A percentile compares a stretch with the other conserved stretches of the same genome.
phyloP scores from a whole-genome alignment of 2,113 vertebrate genomes.

The Pituophis catenifer region DNA sequence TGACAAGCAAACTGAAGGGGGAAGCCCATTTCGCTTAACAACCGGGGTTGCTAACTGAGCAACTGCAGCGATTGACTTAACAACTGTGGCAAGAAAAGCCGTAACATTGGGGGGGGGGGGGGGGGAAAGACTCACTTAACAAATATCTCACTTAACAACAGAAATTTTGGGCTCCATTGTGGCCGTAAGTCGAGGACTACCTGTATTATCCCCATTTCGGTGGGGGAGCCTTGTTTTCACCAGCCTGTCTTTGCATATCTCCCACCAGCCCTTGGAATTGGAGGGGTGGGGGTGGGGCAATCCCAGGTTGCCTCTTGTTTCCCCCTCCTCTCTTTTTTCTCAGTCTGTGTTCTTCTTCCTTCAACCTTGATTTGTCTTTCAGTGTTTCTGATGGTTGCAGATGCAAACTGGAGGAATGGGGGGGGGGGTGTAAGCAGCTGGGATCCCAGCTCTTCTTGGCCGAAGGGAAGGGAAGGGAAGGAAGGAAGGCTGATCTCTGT shows the following conservation, averaged over 20 bases:
- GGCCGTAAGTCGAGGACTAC: background rate
- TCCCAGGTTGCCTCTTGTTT: background rate
- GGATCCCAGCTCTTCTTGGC: background rate
- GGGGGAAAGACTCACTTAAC: too few relatives aligned
- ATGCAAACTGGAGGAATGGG: background rate
- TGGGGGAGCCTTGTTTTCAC: background rate
- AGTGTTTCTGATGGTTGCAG: background rate
- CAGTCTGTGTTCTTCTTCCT: background rate
- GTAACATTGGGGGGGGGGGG: background rate
- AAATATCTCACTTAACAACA: background rate
- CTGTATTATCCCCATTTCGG: background rate
- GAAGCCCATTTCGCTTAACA: too few relatives aligned
- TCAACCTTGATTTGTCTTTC: conserved; percentile 1
- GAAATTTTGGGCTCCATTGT: background rate
- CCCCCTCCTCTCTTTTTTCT: background rate
- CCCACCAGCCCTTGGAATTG: background rate
- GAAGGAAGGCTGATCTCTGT: background rate
- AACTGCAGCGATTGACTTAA: background rate
- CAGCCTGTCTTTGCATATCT: background rate
- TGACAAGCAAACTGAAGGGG: too few relatives aligned
- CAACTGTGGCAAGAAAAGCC: background rate
- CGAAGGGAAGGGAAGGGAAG: too few relatives aligned
- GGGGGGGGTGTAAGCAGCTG: too few relatives aligned
- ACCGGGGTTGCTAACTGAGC: too few relatives aligned
- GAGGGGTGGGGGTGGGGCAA: too few relatives aligned